Conservation (phyloP, 1,140 invertebrate genomes). For the Drosophila prosaltans region DNA sequence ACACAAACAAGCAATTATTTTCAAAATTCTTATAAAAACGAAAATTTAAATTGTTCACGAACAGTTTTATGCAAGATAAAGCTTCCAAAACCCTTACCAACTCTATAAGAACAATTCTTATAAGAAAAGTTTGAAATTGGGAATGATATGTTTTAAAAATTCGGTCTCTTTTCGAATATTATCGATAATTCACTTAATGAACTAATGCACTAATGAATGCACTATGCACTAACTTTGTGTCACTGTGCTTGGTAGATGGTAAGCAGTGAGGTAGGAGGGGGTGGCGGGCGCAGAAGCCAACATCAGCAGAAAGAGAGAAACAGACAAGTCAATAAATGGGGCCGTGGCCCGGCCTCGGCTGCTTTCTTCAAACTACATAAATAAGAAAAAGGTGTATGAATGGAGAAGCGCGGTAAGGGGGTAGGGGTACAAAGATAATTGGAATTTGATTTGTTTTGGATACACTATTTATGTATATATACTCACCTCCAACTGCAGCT, state of each 20-base stretch:
- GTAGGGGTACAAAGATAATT: slow-evolving; percentile 23
- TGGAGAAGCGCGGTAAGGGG: not conserved
- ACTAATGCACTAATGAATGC: not conserved
- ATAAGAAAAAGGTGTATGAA: slow-evolving; percentile 14
- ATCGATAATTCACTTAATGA: too few species aligned
- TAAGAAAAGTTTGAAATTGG: too few species aligned
- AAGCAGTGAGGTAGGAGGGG: slow-evolving; percentile 16
- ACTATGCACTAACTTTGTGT: not conserved
- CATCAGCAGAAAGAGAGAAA: slow-evolving; percentile 39
- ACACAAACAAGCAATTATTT: too few species aligned
- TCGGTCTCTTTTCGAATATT: too few species aligned
- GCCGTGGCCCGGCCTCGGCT: slow-evolving; percentile 53
- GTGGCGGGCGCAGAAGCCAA: slow-evolving; percentile 20
- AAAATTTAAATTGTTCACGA: too few species aligned
- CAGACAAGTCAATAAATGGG: slow-evolving; percentile 68
- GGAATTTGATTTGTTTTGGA: slow-evolving; percentile 21
- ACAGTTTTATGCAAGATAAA: too few species aligned
- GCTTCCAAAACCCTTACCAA: too few species aligned
- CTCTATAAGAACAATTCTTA: too few species aligned
- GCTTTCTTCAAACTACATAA: slow-evolving; percentile 23
- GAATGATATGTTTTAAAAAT: too few species aligned
- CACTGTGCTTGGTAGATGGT: slow-evolving; percentile 32
- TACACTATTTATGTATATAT: not conserved
- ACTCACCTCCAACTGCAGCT: slow-evolving; percentile 46
- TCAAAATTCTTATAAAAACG: too few species aligned